A percentile compares a stretch with the other conserved stretches of the same genome.
Evolutionary conservation across 2,888 invertebrate genomes (phyloP).

Genomic region (Diarsia brunnea): DNA sequence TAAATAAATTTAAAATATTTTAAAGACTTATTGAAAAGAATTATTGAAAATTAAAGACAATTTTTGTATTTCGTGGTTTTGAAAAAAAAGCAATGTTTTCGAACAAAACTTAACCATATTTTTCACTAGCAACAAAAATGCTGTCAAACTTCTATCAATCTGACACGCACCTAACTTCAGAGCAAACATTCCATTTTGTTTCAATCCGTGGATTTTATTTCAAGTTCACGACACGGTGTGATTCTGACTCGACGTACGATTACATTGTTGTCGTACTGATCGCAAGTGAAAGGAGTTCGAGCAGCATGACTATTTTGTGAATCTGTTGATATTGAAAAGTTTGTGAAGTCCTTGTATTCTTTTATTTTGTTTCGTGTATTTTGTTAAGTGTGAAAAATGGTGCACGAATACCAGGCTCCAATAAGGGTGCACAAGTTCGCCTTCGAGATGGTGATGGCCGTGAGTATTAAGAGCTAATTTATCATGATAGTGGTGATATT

Average conservation of each 20-base stretch:
- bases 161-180: conserved; percentile 74
- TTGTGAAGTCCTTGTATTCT: conserved; percentile 78
- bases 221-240: conserved; percentile 79
- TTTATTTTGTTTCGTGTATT: conserved; percentile 76
- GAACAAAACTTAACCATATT: conserved; percentile 20
- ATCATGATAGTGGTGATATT: conserved; percentile 30
- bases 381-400: conserved; percentile 92
- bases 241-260: conserved; percentile 75
- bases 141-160: conserved; percentile 63
- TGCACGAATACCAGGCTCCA: conserved; percentile 98
- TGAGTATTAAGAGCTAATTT: conserved; percentile 88
- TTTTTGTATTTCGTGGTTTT: background rate
- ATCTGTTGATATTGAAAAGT: conserved; percentile 72
- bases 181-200: conserved; percentile 79
- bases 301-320: conserved; percentile 84
- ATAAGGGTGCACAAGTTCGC: conserved; percentile 98
- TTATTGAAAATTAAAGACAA: background rate
- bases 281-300: conserved; percentile 80
- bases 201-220: conserved; percentile 73
- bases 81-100: conserved; percentile 15
- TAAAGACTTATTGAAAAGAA: too few relatives aligned
- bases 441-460: conserved; percentile 99
- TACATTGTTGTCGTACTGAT: conserved; percentile 79
- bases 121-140: conserved; percentile 47
- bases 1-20: too few relatives aligned